Base-by-base conservation (phyloP, 2,797 vertebrate genomes). In the Microchirus variegatus region DNA sequence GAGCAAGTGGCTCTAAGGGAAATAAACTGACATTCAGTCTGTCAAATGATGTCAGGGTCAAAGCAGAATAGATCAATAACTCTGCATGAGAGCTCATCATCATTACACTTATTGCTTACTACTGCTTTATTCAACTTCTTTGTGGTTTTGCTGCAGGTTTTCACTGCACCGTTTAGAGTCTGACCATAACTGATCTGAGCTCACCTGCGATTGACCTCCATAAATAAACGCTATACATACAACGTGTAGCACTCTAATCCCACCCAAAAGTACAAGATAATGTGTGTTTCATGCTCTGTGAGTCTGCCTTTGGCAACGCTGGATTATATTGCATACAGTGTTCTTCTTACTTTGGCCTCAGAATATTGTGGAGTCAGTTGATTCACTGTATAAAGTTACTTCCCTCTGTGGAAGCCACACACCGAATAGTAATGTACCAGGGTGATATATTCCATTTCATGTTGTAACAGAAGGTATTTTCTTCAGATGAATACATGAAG, bases 141-240 rank as follows among this genome's bases (percentile, higher is more conserved):
- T 65, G 16, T 59, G 16, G 8, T 22, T 41, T 2, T 53, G n/a
- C 18, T 43, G 37, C 79, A 97, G 96, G 78, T 96, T 97, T 80
- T 89, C 93, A 36, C 94, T 90, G 91, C 67, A 97, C 62, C 95
- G 94, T 58, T 68, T 97, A 87, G 95, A 93, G 71, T 63, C 80
- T 11, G 89, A 92, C 75, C 83, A 87, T 37, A 94, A 80, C 91
- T 98, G 87, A 81, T 59, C 80, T 93, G 10, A 92, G 84, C 48
- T 90, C 93, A 16, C 93, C 43, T 58, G 88, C 97, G 67, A 95
- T 96, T 87, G 95, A 94, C 41, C 93, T 94, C 41, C 95, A 94
- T 87, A 22, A 22, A 8, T 31, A 31, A 31, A 31, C 5, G 26
- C 5, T 26, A 26, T 5, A 26, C 26, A 26, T 26, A 26, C 26